Conservation (phyloP, 2,113 vertebrate species). For the Elephantulus edwardii region DNA sequence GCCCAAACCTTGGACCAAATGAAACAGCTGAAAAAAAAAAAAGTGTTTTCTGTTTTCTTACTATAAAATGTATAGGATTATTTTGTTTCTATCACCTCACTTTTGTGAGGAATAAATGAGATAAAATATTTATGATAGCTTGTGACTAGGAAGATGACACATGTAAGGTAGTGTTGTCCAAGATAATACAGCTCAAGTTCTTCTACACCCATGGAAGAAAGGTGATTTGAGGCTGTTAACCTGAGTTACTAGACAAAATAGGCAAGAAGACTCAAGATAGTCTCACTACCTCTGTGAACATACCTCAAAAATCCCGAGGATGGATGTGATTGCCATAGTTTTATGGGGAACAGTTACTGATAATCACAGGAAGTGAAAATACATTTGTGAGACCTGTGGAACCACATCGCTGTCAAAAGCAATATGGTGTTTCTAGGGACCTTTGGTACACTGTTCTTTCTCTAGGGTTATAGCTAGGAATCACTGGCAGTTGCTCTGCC, state of each 20-base stretch:
- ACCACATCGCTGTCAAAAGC: neutral
- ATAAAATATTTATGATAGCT: neutral
- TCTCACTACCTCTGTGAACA: neutral
- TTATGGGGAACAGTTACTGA: neutral
- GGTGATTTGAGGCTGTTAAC: neutral
- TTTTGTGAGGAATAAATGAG: neutral
- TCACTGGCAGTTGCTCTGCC: neutral
- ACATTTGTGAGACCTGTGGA: neutral
- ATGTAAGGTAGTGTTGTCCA: neutral
- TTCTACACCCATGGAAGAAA: slow-evolving; percentile 25
- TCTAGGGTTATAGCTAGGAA: neutral
- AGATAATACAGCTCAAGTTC: neutral
- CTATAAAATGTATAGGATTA: slow-evolving; percentile 24
- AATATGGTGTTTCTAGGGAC: neutral
- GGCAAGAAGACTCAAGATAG: neutral
- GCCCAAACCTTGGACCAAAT: too few species aligned
- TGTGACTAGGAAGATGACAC: neutral
- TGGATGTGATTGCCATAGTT: neutral
- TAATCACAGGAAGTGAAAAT: neutral
- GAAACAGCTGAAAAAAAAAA: too few species aligned
- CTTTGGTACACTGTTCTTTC: neutral
- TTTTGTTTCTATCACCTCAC: neutral
- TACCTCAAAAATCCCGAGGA: neutral
- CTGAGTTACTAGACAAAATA: neutral
- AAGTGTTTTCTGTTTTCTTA: neutral